Conservation (phyloP, 2,113 vertebrate species). For the Ailuropoda melanoleuca region DNA sequence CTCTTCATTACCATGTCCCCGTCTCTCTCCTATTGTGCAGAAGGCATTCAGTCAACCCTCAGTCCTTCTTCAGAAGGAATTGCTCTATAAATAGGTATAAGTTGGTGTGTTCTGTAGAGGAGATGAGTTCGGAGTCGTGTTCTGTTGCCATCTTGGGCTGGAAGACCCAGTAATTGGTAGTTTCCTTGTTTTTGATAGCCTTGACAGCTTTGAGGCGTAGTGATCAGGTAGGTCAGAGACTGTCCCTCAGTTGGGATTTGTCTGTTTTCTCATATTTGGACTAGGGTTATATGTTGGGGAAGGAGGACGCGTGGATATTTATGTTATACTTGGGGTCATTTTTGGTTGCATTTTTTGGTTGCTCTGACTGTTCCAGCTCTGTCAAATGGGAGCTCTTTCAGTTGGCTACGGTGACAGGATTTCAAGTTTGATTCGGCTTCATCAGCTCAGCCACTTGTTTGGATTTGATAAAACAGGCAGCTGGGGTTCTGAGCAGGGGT, state of each 20-base stretch:
- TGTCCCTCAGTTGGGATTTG: background rate
- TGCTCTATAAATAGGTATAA: background rate
- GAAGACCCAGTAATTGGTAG: background rate
- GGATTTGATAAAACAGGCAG: background rate
- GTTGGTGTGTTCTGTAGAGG: background rate
- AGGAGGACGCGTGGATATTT: background rate
- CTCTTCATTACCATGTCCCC: background rate
- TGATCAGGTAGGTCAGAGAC: background rate
- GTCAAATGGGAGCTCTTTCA: background rate
- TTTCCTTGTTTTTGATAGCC: background rate
- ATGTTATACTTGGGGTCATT: background rate
- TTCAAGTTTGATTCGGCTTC: background rate
- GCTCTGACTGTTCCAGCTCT: background rate
- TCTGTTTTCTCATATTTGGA: background rate
- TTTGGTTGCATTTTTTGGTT: background rate
- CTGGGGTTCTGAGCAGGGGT: background rate
- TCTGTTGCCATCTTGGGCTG: background rate
- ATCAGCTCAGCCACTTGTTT: background rate
- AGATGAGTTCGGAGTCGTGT: background rate
- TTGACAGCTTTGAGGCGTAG: background rate
- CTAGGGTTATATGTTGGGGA: background rate
- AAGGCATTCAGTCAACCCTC: background rate
- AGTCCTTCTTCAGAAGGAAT: background rate
- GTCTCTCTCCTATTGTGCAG: background rate
- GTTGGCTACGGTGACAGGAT: background rate